Percentiles rank a stretch among this genome's conserved stretches.
These are phyloP conservation scores for Silurus glanis DNA, from an alignment of 2,113 vertebrate genomes.

Conservation along the genomic window DNA sequence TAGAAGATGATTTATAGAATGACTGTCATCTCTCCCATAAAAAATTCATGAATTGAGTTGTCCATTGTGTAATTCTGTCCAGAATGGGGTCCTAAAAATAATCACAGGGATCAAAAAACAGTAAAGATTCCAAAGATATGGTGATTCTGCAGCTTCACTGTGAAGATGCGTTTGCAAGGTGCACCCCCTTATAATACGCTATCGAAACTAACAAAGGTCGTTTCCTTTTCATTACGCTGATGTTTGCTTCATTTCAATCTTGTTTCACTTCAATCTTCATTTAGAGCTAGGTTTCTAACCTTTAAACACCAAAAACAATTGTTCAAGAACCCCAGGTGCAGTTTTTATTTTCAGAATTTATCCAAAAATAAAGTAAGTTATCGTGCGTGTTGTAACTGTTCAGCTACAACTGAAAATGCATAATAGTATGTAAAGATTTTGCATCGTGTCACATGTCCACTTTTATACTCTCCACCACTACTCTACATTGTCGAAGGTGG, in stretches of 20 bases:
- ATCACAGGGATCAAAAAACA: background rate
- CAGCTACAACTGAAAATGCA: background rate
- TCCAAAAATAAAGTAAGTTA: background rate
- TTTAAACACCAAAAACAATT: background rate
- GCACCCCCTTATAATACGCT: background rate
- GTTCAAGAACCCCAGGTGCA: background rate
- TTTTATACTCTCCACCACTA: background rate
- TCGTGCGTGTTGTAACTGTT: background rate
- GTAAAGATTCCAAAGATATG: background rate
- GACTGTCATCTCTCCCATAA: too few relatives aligned
- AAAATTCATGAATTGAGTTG: background rate
- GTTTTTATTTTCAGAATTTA: background rate
- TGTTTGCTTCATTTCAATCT: background rate
- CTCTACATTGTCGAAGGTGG: background rate
- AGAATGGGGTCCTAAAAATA: background rate
- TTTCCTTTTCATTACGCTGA: background rate
- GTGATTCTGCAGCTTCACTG: background rate
- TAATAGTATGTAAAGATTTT: background rate
- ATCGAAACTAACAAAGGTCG: background rate
- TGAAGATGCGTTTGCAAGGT: background rate
- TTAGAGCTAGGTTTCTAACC: background rate
- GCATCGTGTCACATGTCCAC: background rate
- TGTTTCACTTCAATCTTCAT: background rate
- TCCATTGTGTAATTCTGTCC: background rate
- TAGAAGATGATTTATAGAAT: too few relatives aligned